Percentiles rank a stretch among this genome's conserved stretches.
Conservation (phyloP, 2,113 vertebrate genomes). For the Tinamus guttatus region DNA sequence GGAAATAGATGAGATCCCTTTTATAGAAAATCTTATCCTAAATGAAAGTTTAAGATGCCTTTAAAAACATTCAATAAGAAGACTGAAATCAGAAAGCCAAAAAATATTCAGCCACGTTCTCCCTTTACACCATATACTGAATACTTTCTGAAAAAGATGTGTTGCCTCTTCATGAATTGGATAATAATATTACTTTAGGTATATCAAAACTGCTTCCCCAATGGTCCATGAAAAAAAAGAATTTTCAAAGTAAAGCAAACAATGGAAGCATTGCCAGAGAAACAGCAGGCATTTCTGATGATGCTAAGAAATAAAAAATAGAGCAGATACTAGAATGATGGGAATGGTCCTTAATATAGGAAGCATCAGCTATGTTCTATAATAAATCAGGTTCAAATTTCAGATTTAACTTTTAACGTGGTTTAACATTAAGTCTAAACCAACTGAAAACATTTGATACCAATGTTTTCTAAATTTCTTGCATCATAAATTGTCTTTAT, state of each 20-base stretch:
- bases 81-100: neutral
- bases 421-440: neutral
- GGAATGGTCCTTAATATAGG: neutral
- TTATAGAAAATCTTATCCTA: neutral
- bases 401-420: neutral
- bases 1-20: neutral
- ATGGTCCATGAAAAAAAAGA: neutral
- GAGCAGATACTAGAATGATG: accelerated
- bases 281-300: neutral
- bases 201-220: neutral
- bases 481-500: neutral
- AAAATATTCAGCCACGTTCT: neutral
- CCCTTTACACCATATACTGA: neutral
- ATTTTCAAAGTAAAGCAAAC: neutral
- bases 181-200: neutral
- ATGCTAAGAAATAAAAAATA: neutral
- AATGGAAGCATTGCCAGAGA: neutral
- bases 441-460: neutral
- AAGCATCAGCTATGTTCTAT: neutral
- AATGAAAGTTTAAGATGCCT: neutral
- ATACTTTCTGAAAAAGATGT: neutral
- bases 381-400: neutral
- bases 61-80: neutral
- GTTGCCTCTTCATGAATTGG: neutral
- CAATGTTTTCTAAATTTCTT: neutral